These are phyloP conservation scores for Hermatobates lingyangjiaoensis DNA, from an alignment of 1,140 invertebrate species.

Conservation along the genomic window DNA sequence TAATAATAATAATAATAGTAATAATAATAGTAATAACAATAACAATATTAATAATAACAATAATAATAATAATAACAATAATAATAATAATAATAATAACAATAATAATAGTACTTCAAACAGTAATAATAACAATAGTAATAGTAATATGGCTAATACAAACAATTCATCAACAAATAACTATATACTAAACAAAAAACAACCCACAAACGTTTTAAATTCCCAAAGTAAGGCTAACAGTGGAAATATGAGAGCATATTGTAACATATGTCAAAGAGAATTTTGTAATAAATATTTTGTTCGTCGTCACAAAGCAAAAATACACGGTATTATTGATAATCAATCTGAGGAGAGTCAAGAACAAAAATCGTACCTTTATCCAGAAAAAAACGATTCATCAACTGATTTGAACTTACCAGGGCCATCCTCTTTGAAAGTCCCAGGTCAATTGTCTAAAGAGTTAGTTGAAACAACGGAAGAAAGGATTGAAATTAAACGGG, in stretches of 20 bases:
- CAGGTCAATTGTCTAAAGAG: background rate
- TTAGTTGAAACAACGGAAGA: constrained; percentile 3
- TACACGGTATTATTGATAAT: constrained; percentile 28
- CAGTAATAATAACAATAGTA: background rate
- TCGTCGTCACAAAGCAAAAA: constrained; percentile 37
- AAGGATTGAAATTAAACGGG: constrained; percentile 10
- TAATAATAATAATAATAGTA: too few species aligned
- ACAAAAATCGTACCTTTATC: constrained; percentile 7
- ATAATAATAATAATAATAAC: background rate
- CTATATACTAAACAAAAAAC: too few species aligned
- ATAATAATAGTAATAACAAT: constrained; percentile 1
- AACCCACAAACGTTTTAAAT: background rate
- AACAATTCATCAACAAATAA: too few species aligned
- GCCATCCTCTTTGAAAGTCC: constrained; percentile 6
- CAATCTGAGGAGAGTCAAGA: constrained; percentile 11
- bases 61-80: background rate
- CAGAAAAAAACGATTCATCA: background rate
- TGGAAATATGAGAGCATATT: constrained; percentile 27
- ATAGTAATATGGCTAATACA: background rate
- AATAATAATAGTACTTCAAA: background rate
- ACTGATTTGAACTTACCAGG: constrained; percentile 7
- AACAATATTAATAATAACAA: too few species aligned
- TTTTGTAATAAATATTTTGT: constrained; percentile 56
- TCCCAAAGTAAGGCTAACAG: constrained; percentile 22
- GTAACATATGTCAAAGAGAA: constrained; percentile 43